These are phyloP conservation scores for Scaptomyza polygonia DNA, from an alignment of 2,888 invertebrate genomes.

Conservation along the genomic window DNA sequence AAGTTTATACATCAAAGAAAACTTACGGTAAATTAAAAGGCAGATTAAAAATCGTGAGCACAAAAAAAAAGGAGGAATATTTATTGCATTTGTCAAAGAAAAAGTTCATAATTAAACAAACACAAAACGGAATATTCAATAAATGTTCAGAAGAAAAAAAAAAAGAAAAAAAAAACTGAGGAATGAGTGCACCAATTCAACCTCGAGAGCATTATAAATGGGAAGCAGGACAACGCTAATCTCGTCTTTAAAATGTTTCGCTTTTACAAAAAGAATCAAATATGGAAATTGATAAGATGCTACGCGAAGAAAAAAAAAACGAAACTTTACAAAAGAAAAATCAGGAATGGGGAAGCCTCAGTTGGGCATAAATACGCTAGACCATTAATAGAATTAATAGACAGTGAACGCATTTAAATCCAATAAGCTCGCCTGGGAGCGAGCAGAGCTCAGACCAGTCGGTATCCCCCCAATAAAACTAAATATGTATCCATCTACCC, in stretches of 20 bases:
- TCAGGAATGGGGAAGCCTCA: constrained; percentile 32
- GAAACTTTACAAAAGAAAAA: constrained; percentile 6
- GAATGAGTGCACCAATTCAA: constrained; percentile 16
- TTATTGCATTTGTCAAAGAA: constrained; percentile 67
- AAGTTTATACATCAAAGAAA: constrained; percentile 74
- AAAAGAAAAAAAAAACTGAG: constrained; percentile 13
- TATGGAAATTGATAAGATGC: background rate
- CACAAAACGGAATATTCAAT: constrained; percentile 78
- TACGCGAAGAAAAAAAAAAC: background rate
- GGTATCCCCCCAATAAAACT: background rate
- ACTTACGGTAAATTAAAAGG: constrained; percentile 69
- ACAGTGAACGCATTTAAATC: constrained; percentile 63
- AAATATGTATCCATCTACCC: constrained; percentile 47
- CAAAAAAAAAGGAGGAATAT: constrained; percentile 26
- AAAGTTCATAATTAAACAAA: constrained; percentile 78
- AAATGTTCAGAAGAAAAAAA: constrained; percentile 44
- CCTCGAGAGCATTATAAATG: constrained; percentile 30
- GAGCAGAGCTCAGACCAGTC: constrained; percentile 13
- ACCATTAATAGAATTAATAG: constrained; percentile 60
- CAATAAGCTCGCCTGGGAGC: constrained; percentile 58
- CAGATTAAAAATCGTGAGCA: constrained; percentile 66
- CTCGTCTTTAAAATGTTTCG: constrained; percentile 51
- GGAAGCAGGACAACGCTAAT: constrained; percentile 63
- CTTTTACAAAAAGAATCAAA: constrained; percentile 35
- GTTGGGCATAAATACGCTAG: constrained; percentile 32